phyloP scores from a whole-genome alignment of 2,888 invertebrate genomes.

The Parascotia fuliginaria region DNA sequence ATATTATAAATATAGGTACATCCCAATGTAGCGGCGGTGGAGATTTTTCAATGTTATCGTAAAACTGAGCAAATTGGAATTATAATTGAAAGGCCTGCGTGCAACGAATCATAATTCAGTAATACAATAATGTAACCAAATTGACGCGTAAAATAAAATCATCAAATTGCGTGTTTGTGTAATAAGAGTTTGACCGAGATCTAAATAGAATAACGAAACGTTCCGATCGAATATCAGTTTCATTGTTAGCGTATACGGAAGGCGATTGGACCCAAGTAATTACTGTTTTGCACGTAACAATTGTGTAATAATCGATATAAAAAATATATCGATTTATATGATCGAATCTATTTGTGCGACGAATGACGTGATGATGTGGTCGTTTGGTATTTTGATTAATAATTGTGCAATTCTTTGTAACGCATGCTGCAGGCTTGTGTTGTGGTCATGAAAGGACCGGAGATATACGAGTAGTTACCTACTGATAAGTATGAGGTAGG shows the following conservation, averaged over 20 bases:
- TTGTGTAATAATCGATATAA: slow-evolving; percentile 70
- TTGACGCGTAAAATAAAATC: slow-evolving; percentile 53
- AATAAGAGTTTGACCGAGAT: slow-evolving; percentile 75
- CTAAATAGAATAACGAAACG: slow-evolving; percentile 64
- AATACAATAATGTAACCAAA: slow-evolving; percentile 39
- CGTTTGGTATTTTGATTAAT: slow-evolving; percentile 43
- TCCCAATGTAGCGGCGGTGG: no score
- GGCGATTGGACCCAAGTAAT: slow-evolving; percentile 68
- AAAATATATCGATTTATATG: slow-evolving; percentile 54
- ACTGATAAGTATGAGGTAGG: no score
- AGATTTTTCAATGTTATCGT: background rate
- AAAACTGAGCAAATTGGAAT: background rate
- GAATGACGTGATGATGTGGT: slow-evolving; percentile 41
- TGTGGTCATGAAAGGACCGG: slow-evolving; percentile 32
- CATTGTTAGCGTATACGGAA: slow-evolving; percentile 79
- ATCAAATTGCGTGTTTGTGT: slow-evolving; percentile 71
- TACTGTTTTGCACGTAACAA: slow-evolving; percentile 75
- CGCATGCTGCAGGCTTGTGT: slow-evolving; percentile 15
- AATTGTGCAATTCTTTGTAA: slow-evolving; percentile 32
- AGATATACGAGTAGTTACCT: no score
- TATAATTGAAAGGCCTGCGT: slow-evolving; percentile 11
- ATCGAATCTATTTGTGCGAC: slow-evolving; percentile 45
- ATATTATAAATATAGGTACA: no score
- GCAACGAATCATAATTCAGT: slow-evolving; percentile 15
- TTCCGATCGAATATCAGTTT: slow-evolving; percentile 75